These are phyloP conservation scores for Garra rufa DNA, from an alignment of 2,113 vertebrate species.

Conservation along the genomic window DNA sequence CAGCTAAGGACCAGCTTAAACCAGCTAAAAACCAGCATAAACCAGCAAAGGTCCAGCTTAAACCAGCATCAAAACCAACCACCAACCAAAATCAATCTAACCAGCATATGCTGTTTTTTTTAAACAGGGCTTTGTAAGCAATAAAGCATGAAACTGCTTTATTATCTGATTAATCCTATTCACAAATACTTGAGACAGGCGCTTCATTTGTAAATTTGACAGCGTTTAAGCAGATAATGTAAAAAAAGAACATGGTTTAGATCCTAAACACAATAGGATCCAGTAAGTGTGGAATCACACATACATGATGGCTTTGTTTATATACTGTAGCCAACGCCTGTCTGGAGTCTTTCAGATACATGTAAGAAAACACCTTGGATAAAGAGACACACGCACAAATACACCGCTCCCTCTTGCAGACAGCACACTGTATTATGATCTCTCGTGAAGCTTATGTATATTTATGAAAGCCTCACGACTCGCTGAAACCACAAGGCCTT, in stretches of 20 bases:
- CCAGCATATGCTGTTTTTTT: no score
- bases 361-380: slow-evolving; percentile 34
- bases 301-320: slow-evolving; percentile 53
- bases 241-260: background rate
- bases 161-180: slow-evolving; percentile 1
- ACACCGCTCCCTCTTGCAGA: slow-evolving; percentile 10
- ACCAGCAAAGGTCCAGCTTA: no score
- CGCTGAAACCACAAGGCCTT: background rate
- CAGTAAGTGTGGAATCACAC: slow-evolving; percentile 14
- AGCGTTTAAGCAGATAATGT: background rate
- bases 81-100: no score
- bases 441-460: background rate
- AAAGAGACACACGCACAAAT: slow-evolving; percentile 26
- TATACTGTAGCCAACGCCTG: slow-evolving; percentile 38
- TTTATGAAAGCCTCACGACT: background rate
- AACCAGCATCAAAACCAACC: no score
- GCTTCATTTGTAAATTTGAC: background rate
- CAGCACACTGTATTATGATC: background rate
- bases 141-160: background rate
- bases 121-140: no score
- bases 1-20: no score
- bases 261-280: background rate
- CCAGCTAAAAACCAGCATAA: no score
- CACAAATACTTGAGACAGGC: background rate
- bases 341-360: slow-evolving; percentile 19